These are phyloP conservation scores for Formica exsecta DNA, from an alignment of 1,140 invertebrate genomes.

Conservation along the genomic window DNA sequence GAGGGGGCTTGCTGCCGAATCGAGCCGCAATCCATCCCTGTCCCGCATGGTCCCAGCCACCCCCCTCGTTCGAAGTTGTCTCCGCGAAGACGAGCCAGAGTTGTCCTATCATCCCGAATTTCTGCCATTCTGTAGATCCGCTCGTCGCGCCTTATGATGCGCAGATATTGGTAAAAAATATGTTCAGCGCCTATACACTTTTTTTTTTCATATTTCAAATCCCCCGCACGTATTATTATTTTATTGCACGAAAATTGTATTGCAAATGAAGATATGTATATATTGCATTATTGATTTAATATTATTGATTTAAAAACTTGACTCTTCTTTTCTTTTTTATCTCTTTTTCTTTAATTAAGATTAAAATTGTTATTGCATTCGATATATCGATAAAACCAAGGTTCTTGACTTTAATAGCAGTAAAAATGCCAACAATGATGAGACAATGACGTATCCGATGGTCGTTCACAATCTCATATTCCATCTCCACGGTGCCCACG, in stretches of 20 bases:
- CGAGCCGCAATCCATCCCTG: slow-evolving; percentile 73
- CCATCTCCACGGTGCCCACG: slow-evolving; percentile 75
- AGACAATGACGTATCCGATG: slow-evolving; percentile 10
- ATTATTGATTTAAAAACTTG: neutral
- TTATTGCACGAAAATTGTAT: neutral
- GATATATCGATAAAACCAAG: slow-evolving; percentile 20
- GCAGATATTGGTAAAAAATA: slow-evolving; percentile 49
- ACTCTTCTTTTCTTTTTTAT: neutral
- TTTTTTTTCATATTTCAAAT: neutral
- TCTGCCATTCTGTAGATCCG: slow-evolving; percentile 49
- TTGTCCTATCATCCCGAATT: slow-evolving; percentile 65
- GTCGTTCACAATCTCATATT: slow-evolving; percentile 78
- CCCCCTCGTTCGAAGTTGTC: slow-evolving; percentile 70
- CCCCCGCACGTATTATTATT: slow-evolving; percentile 8
- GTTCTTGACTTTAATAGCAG: slow-evolving; percentile 73
- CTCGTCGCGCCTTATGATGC: slow-evolving; percentile 22
- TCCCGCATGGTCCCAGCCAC: slow-evolving; percentile 36
- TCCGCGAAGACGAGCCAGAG: slow-evolving; percentile 69
- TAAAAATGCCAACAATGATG: slow-evolving; percentile 81
- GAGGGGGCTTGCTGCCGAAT: slow-evolving; percentile 82
- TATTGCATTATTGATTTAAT: neutral
- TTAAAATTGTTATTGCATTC: slow-evolving; percentile 12
- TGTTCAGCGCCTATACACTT: neutral
- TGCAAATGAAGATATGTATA: neutral
- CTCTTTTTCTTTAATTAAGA: neutral